A percentile compares a stretch with the other conserved stretches of the same genome.
These are phyloP conservation scores for Gasterosteus aculeatus DNA, from an alignment of 2,113 vertebrate species.

Conservation along the genomic window DNA sequence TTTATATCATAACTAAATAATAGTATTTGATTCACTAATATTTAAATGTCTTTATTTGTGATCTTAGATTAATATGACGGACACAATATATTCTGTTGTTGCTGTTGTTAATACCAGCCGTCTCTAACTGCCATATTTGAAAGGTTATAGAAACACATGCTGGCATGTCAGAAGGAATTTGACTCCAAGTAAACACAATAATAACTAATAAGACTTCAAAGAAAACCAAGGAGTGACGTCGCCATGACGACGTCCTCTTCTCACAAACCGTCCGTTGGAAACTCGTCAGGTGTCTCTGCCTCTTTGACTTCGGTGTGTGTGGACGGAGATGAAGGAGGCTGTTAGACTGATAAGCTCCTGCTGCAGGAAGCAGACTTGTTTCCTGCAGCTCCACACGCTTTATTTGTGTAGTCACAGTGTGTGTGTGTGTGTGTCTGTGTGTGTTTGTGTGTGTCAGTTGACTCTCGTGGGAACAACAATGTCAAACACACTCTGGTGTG, in stretches of 20 bases:
- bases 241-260: too few relatives aligned
- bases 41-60: too few relatives aligned
- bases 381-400: constrained; percentile 48
- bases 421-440: constrained; percentile 1
- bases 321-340: constrained; percentile 63
- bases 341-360: constrained; percentile 68
- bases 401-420: constrained; percentile 58
- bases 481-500: neutral
- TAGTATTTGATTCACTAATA: neutral
- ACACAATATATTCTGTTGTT: neutral
- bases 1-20: too few relatives aligned
- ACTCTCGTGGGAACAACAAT: constrained; percentile 52
- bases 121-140: neutral
- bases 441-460: constrained; percentile 8
- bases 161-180: too few relatives aligned
- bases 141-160: too few relatives aligned
- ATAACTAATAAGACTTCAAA: too few relatives aligned
- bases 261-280: neutral
- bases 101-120: neutral
- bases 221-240: neutral
- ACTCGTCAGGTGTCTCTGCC: constrained; percentile 27
- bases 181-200: too few relatives aligned
- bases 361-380: constrained; percentile 63
- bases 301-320: constrained; percentile 59
- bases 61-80: neutral